A percentile compares a stretch with the other conserved stretches of the same genome.
Conservation (phyloP, 2,797 vertebrate species). For the Neosalanx taihuensis region DNA sequence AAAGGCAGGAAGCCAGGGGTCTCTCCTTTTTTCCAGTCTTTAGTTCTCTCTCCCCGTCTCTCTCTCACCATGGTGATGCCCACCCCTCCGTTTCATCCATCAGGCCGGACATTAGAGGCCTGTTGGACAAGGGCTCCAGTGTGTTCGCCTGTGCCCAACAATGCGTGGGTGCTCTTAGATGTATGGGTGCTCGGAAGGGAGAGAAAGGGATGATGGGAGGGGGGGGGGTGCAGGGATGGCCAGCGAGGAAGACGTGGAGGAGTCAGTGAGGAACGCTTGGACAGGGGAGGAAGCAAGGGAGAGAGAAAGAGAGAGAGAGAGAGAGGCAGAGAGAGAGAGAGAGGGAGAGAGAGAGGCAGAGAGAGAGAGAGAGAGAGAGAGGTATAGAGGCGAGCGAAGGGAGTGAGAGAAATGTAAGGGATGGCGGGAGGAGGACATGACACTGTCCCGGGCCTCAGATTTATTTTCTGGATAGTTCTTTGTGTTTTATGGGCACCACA, state of each 20-base stretch:
- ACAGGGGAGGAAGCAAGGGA: no score
- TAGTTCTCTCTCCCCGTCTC: slow-evolving; percentile 33
- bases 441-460: slow-evolving; percentile 61
- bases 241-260: not conserved
- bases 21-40: slow-evolving; percentile 30
- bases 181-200: slow-evolving; percentile 40
- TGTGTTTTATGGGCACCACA: slow-evolving; percentile 64
- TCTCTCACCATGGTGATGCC: slow-evolving; percentile 41
- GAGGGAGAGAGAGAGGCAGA: not conserved
- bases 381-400: not conserved
- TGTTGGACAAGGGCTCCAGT: slow-evolving; percentile 64
- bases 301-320: slow-evolving; percentile 41
- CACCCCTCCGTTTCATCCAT: slow-evolving; percentile 47
- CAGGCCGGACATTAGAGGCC: slow-evolving; percentile 43
- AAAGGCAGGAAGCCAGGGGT: slow-evolving; percentile 13
- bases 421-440: slow-evolving; percentile 56
- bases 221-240: slow-evolving; percentile 25
- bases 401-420: slow-evolving; percentile 4
- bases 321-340: slow-evolving; percentile 47
- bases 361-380: slow-evolving; percentile 45
- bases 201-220: slow-evolving; percentile 45
- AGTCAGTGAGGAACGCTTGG: no score
- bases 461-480: slow-evolving; percentile 69
- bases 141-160: slow-evolving; percentile 46
- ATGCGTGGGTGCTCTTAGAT: slow-evolving; percentile 48